These are phyloP conservation scores for Monochamus saltuarius DNA, from an alignment of 1,140 invertebrate species.

Conservation along the genomic window DNA sequence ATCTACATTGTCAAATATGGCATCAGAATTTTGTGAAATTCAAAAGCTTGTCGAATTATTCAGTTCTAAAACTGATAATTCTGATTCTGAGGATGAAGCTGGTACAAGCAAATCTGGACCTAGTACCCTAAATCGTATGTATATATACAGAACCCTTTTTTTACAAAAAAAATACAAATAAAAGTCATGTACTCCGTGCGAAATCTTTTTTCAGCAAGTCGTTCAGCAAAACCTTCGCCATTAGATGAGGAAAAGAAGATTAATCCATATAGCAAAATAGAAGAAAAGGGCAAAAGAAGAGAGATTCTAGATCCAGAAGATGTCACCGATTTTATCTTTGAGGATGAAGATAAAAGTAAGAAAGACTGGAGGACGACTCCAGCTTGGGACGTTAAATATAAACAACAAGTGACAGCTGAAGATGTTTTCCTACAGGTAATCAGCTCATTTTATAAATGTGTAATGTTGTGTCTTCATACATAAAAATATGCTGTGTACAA, in stretches of 20 bases:
- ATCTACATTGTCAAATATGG: slow-evolving; percentile 14
- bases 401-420: slow-evolving; percentile 80
- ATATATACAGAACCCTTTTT: background rate
- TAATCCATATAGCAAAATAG: slow-evolving; percentile 37
- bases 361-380: slow-evolving; percentile 62
- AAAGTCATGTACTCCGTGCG: too few species aligned
- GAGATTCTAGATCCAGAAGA: slow-evolving; percentile 21
- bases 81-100: slow-evolving; percentile 25
- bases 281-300: slow-evolving; percentile 17
- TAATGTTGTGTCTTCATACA: background rate
- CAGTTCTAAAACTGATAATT: slow-evolving; percentile 21
- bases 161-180: background rate
- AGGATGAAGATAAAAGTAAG: background rate
- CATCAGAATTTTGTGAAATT: slow-evolving; percentile 30
- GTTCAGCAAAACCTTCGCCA: background rate
- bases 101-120: slow-evolving; percentile 7
- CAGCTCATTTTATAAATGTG: background rate
- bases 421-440: slow-evolving; percentile 81
- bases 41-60: slow-evolving; percentile 36
- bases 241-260: slow-evolving; percentile 19
- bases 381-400: slow-evolving; percentile 79
- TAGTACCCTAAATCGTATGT: slow-evolving; percentile 1
- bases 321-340: slow-evolving; percentile 21
- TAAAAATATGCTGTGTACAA: background rate
- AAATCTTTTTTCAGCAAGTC: slow-evolving; percentile 1